A percentile compares a stretch with the other conserved stretches of the same genome.
These are phyloP conservation scores for Cantharis flavilabris DNA, from an alignment of 2,888 invertebrate species.

Conservation along the genomic window DNA sequence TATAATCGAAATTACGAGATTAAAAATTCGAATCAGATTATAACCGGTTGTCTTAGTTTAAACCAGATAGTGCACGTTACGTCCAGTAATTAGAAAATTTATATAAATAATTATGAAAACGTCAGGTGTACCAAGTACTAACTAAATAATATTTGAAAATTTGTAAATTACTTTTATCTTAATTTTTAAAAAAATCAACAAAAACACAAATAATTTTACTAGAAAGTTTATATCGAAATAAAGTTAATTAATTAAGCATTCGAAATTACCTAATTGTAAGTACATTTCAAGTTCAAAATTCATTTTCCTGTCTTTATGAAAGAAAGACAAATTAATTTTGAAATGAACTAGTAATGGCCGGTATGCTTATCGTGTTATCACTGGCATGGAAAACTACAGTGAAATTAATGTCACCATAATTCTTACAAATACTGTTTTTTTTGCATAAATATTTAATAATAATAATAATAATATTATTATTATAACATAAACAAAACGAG, in stretches of 20 bases:
- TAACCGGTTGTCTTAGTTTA: neutral
- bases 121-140: neutral
- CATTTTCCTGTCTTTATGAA: too few relatives aligned
- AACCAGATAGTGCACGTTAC: neutral
- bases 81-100: neutral
- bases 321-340: neutral
- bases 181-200: too few relatives aligned
- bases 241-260: neutral
- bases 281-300: neutral
- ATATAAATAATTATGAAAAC: neutral
- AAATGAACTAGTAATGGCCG: conserved; percentile 14
- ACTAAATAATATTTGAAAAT: neutral
- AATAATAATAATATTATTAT: neutral
- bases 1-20: neutral
- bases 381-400: conserved; percentile 20
- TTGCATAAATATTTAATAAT: neutral
- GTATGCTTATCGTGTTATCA: conserved; percentile 20
- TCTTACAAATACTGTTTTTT: neutral
- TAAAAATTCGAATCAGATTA: neutral
- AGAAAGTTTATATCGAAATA: too few relatives aligned
- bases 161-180: neutral
- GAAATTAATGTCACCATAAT: neutral
- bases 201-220: too few relatives aligned
- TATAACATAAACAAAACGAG: neutral
- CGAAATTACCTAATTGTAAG: neutral